These are phyloP conservation scores for Scolopax mira DNA, from an alignment of 2,113 vertebrate genomes.

Conservation along the genomic window DNA sequence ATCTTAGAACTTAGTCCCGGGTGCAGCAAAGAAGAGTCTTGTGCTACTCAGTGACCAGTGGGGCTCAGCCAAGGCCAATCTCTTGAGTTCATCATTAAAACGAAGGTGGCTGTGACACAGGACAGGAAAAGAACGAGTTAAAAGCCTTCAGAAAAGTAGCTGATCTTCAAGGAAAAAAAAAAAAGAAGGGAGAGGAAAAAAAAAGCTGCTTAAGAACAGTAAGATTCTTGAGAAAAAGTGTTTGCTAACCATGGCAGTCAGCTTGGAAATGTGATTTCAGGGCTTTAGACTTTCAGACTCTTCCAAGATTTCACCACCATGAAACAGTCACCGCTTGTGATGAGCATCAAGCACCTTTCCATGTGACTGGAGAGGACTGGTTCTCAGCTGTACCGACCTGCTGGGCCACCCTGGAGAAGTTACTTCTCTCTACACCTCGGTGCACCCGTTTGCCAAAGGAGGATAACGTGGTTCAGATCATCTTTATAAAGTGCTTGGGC, in stretches of 20 bases:
- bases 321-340: background rate
- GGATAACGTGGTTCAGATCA: background rate
- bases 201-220: background rate
- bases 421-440: background rate
- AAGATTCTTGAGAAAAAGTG: conserved; percentile 25
- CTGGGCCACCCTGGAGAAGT: background rate
- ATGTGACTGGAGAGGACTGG: background rate
- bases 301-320: background rate
- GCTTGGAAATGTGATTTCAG: background rate
- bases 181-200: no score
- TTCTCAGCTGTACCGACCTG: background rate
- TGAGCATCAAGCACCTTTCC: conserved; percentile 57
- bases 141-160: conserved; percentile 41
- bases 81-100: background rate
- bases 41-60: background rate
- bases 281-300: conserved; percentile 18
- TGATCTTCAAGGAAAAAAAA: background rate
- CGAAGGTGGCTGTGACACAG: background rate
- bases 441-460: background rate
- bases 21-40: background rate
- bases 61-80: background rate
- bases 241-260: conserved; percentile 40
- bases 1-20: background rate
- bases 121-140: background rate
- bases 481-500: conserved; percentile 48